phyloP scores from a whole-genome alignment of 1,140 invertebrate genomes.

The Manduca sexta region DNA sequence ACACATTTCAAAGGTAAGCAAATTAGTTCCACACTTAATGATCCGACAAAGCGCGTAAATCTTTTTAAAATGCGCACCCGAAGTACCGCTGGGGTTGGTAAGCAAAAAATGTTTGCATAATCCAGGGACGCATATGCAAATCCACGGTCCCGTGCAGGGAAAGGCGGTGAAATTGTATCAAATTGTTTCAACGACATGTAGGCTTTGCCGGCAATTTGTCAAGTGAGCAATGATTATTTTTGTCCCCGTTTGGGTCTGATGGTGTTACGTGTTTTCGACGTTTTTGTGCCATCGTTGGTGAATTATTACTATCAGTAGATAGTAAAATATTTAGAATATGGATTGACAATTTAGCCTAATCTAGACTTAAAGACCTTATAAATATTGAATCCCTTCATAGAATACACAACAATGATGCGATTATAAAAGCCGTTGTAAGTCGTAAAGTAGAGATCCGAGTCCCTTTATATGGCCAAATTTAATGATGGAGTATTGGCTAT shows the following conservation, averaged over 20 bases:
- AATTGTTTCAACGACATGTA: conserved; percentile 65
- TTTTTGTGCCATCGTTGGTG: too few species aligned
- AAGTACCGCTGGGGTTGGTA: conserved; percentile 58
- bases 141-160: conserved; percentile 49
- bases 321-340: too few species aligned
- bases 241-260: conserved; percentile 32
- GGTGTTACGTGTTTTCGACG: conserved; percentile 18
- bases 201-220: conserved; percentile 67
- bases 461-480: too few species aligned
- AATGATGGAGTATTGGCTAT: too few species aligned
- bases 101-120: conserved; percentile 72
- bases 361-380: too few species aligned
- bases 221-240: conserved; percentile 66
- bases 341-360: too few species aligned
- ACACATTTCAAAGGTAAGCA: conserved; percentile 72
- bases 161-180: conserved; percentile 68
- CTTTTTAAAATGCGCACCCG: conserved; percentile 65
- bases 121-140: conserved; percentile 64
- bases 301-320: too few species aligned
- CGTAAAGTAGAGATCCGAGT: too few species aligned
- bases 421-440: too few species aligned
- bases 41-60: conserved; percentile 71
- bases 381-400: too few species aligned
- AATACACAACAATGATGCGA: too few species aligned
- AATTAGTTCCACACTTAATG: conserved; percentile 72